A percentile compares a stretch with the other conserved stretches of the same genome.
Conservation (phyloP, 1,140 invertebrate genomes). For the Rhopalosiphum padi region DNA sequence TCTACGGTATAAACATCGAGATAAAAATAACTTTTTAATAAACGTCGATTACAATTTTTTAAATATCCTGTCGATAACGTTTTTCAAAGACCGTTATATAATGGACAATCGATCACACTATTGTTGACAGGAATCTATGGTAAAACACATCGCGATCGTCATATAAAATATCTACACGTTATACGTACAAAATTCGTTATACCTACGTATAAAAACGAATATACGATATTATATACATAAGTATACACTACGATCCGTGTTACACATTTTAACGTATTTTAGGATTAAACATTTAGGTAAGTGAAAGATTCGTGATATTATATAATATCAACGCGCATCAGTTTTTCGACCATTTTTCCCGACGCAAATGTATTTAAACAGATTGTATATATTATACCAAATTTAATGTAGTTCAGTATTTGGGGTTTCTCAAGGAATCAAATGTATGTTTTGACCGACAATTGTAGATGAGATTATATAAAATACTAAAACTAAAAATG, state of each 20-base stretch:
- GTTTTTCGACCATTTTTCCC: neutral
- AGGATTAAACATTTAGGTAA: neutral
- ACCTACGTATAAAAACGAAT: neutral
- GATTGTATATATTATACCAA: too few relatives aligned
- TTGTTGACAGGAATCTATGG: neutral
- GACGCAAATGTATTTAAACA: too few relatives aligned
- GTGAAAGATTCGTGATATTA: neutral
- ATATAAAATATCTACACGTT: neutral
- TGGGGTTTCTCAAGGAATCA: too few relatives aligned
- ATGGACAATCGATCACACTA: neutral
- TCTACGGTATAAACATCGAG: neutral
- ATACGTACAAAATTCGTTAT: neutral
- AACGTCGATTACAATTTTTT: neutral
- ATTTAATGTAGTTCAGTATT: too few relatives aligned
- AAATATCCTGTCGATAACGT: neutral
- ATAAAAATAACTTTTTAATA: conserved; percentile 20
- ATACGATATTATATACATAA: neutral
- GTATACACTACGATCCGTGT: neutral
- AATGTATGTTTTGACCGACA: neutral
- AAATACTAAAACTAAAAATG: too few relatives aligned
- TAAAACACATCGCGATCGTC: neutral
- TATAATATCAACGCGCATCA: neutral
- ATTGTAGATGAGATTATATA: neutral
- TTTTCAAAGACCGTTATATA: neutral
- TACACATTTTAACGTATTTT: neutral